phyloP scores from a whole-genome alignment of 2,113 vertebrate genomes.

The Gallinago media region DNA sequence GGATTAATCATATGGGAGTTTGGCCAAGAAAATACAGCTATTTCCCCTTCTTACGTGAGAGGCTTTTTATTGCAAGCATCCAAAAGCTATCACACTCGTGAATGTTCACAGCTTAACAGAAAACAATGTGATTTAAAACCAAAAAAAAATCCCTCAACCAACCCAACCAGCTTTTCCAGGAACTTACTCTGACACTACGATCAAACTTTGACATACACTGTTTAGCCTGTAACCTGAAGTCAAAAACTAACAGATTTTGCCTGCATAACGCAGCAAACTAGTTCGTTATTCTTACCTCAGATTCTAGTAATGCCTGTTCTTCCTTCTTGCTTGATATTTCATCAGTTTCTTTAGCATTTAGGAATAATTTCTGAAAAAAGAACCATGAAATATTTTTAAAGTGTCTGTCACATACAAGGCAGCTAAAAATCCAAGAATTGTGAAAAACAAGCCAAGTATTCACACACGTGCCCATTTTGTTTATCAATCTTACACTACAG shows the following conservation, averaged over 20 bases:
- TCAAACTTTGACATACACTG: not conserved
- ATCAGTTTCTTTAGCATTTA: conserved; percentile 19
- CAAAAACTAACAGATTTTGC: not conserved
- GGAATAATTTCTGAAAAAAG: conserved; percentile 63
- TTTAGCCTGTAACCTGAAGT: not conserved
- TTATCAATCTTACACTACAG: not conserved
- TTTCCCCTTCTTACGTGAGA: not conserved
- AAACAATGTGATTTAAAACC: not conserved
- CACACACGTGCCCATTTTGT: not conserved
- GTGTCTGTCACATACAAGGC: not conserved
- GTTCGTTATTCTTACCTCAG: conserved; percentile 69
- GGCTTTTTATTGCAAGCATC: not conserved
- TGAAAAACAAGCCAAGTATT: not conserved
- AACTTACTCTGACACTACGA: not conserved
- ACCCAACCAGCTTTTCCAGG: not conserved
- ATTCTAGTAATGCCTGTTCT: conserved; percentile 33
- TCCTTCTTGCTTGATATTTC: conserved; percentile 26
- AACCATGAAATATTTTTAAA: not conserved
- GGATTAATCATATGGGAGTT: not conserved
- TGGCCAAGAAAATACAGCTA: not conserved
- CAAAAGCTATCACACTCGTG: not conserved
- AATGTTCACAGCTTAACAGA: not conserved
- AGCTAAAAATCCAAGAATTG: not conserved
- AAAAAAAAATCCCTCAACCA: not conserved
- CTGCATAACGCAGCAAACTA: rapidly evolving